Base-by-base conservation (phyloP, 2,888 invertebrate genomes). In the Cyclophora punctaria region DNA sequence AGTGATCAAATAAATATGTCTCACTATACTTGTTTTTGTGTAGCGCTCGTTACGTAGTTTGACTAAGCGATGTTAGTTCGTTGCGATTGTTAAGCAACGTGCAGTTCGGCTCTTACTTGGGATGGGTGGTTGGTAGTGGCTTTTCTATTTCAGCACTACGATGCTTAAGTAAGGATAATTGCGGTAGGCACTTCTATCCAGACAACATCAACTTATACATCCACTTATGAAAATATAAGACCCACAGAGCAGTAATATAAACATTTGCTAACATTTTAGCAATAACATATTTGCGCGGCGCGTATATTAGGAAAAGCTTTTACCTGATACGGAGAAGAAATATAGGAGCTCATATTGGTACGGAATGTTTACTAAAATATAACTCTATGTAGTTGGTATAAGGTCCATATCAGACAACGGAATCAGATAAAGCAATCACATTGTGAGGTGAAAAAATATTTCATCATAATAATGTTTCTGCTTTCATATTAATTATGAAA, bases 241-340 rank as follows among this genome's bases (percentile, higher is more conserved):
- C 37, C 37, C 5, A 5, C 4, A 51, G 58, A 62, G 48, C 55
- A 57, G 55, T 64, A 56, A 57, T 41, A 55, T 55, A 59, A 59
- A 53, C 53, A 60, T 57, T 60, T 64, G 57, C 63, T 51, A 58
- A 51, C 64, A 60, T 58, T 55, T 56, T 57, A 53, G 63, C 56
- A 64, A 66, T 64, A 67, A 69, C 65, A 70, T 71, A 69, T 72
- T 71, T 70, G 63, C 58, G 59, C 61, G 56, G 59, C 62, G 53
- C 61, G 59, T 62, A 67, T 74, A 76, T 75, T 73, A 72, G 67
- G 66, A 73, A 77, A 76, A 73, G 73, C 74, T 78, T 75, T 78
- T 75, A 78, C 73, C 69, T 67, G 63, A 67, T 69, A 70, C 66
- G 67, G 62, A 59, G 62, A 63, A 63, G 59, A 66, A 66, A 70